phyloP scores from a whole-genome alignment of 2,797 vertebrate genomes.

The Pangasius macronema region DNA sequence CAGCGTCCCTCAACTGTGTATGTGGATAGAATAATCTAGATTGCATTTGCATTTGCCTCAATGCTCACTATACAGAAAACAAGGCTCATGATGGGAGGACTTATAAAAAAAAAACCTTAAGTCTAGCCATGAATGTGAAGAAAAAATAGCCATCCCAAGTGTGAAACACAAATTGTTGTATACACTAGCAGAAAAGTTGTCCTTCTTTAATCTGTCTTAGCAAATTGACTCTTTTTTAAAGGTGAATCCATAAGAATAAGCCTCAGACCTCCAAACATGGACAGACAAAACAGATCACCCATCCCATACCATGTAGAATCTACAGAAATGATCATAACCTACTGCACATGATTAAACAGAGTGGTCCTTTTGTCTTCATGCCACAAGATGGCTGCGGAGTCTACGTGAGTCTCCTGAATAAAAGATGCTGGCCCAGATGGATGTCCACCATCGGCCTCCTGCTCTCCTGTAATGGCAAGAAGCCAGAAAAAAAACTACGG shows the following conservation, averaged over 20 bases:
- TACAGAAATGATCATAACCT: background rate
- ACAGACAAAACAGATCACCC: background rate
- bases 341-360: slow-evolving; percentile 57
- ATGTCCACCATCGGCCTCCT: slow-evolving; percentile 74
- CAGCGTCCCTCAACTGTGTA: background rate
- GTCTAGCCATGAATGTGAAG: background rate
- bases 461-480: slow-evolving; percentile 46
- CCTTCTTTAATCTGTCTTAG: background rate
- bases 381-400: slow-evolving; percentile 75
- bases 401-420: slow-evolving; percentile 76
- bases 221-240: too few relatives aligned
- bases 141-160: background rate
- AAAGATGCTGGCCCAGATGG: slow-evolving; percentile 80
- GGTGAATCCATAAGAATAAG: background rate
- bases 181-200: background rate
- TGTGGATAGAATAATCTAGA: slow-evolving; percentile 21
- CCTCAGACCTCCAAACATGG: background rate
- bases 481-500: slow-evolving; percentile 21
- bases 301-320: background rate
- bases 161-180: background rate
- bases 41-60: slow-evolving; percentile 27
- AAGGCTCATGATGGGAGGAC: slow-evolving; percentile 1
- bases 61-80: slow-evolving; percentile 4
- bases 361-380: slow-evolving; percentile 67
- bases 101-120: background rate